Evolutionary conservation across 2,113 vertebrate genomes (phyloP).

Genomic region (Emydura subglobosa): DNA sequence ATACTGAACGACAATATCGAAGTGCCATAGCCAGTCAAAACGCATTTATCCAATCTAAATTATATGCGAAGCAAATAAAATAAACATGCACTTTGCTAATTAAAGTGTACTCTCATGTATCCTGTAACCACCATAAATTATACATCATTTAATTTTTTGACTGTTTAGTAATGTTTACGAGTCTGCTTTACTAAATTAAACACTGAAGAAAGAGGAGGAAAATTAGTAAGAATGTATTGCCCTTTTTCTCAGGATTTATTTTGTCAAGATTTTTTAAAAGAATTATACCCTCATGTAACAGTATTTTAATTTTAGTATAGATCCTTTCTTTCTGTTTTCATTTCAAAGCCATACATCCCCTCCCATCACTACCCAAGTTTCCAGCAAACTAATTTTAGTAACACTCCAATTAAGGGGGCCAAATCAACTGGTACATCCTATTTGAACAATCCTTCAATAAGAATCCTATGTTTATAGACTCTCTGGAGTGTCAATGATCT

Average conservation of each 20-base stretch:
- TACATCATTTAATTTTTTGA: conserved; percentile 81
- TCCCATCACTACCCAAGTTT: not conserved
- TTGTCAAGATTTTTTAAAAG: not conserved
- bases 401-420: not conserved
- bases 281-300: not conserved
- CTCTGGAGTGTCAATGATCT: not conserved
- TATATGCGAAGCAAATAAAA: conserved; percentile 81
- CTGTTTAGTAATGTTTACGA: conserved; percentile 76
- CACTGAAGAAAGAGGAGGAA: conserved; percentile 47
- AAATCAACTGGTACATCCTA: not conserved
- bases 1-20: conserved; percentile 73
- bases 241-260: conserved; percentile 21
- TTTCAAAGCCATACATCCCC: not conserved
- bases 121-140: conserved; percentile 80
- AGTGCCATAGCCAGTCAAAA: conserved; percentile 77
- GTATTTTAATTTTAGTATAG: not conserved
- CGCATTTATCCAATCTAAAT: conserved; percentile 77
- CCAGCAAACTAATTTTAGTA: conserved; percentile 53
- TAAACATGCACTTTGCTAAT: conserved; percentile 83
- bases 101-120: conserved; percentile 78
- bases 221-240: conserved; percentile 46
- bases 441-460: not conserved
- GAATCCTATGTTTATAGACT: not conserved
- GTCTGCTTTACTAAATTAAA: conserved; percentile 75
- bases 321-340: not conserved